Evolutionary conservation across 2,888 invertebrate genomes (phyloP).

Genomic region (Desoria tigrina): DNA sequence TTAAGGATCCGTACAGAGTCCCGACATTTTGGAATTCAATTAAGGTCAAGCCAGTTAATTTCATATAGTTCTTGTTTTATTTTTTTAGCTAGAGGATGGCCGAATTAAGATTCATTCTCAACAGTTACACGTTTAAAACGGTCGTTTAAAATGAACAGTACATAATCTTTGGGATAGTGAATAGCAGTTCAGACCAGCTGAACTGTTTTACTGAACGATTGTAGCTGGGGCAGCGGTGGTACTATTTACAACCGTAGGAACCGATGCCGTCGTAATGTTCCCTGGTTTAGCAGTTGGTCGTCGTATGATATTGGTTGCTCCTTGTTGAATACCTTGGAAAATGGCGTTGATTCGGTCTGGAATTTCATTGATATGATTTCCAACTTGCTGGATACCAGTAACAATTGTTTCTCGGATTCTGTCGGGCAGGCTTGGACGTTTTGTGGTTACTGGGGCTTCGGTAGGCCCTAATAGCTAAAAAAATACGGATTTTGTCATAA

Average conservation of each 20-base stretch:
- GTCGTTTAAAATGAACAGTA: no score
- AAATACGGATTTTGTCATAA: not conserved
- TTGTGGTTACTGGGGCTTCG: constrained; percentile 20
- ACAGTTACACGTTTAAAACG: no score
- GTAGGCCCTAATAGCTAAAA: constrained; percentile 12
- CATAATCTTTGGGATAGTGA: no score
- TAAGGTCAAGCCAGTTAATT: no score
- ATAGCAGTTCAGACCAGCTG: no score
- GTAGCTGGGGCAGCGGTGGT: not conserved
- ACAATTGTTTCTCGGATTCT: constrained; percentile 31
- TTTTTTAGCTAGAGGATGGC: no score
- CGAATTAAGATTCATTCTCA: no score
- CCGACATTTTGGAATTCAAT: no score
- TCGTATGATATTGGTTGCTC: constrained; percentile 29
- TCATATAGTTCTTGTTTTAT: no score
- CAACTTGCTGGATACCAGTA: constrained; percentile 23
- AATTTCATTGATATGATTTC: constrained; percentile 18
- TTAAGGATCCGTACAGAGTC: no score
- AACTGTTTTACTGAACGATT: constrained; percentile 11
- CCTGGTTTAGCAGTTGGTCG: not conserved
- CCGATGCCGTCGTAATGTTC: not conserved
- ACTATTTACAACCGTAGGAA: not conserved
- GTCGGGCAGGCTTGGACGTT: constrained; percentile 18
- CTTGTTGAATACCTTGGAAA: constrained; percentile 31
- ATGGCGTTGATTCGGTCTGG: constrained; percentile 26